Percentiles rank a stretch among this genome's conserved stretches.
Conservation (phyloP, 2,888 invertebrate species). For the Cancer borealis region DNA sequence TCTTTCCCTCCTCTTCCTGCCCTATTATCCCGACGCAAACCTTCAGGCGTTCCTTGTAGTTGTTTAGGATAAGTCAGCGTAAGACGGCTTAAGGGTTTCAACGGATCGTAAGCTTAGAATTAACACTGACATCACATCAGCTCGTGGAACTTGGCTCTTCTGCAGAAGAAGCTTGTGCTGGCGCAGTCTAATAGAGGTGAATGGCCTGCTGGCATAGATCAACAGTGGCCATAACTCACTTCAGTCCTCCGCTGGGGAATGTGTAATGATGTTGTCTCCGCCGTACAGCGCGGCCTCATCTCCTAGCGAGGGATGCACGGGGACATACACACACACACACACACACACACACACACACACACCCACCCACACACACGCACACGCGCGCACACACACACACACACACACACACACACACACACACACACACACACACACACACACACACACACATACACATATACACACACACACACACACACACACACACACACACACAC, state of each 20-base stretch:
- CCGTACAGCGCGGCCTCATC: constrained; percentile 12
- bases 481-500: not conserved
- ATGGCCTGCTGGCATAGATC: constrained; percentile 46
- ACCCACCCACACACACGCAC: no score
- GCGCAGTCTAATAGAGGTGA: constrained; percentile 48
- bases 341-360: not conserved
- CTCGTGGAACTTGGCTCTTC: not conserved
- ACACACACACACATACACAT: not conserved
- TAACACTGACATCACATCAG: not conserved
- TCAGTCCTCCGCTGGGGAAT: constrained; percentile 54
- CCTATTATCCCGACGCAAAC: not conserved
- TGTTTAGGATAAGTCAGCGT: not conserved
- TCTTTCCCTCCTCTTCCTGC: not conserved
- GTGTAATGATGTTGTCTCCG: constrained; percentile 57
- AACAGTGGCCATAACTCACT: constrained; percentile 62
- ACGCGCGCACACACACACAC: no score
- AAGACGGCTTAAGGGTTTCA: not conserved
- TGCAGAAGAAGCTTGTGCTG: not conserved
- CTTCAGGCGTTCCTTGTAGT: not conserved
- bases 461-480: not conserved
- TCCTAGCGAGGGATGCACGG: not conserved
- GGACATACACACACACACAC: not conserved
- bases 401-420: not conserved
- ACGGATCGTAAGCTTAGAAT: not conserved
- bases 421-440: not conserved